These are phyloP conservation scores for Scopus umbretta DNA, from an alignment of 2,113 vertebrate species.

Conservation along the genomic window DNA sequence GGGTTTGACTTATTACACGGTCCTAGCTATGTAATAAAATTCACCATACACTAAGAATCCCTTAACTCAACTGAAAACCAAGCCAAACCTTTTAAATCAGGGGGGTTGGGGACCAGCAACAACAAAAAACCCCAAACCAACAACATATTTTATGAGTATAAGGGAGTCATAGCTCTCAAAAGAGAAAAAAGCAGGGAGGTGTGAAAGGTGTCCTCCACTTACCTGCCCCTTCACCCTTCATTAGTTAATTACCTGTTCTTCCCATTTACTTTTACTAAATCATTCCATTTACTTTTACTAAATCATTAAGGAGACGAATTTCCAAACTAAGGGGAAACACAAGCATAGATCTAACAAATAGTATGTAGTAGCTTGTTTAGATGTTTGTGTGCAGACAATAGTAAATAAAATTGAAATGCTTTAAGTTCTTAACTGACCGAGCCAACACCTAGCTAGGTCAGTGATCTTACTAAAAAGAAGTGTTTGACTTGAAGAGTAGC, in stretches of 20 bases:
- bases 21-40: neutral
- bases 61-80: neutral
- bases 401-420: neutral
- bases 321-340: neutral
- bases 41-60: neutral
- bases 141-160: neutral
- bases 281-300: neutral
- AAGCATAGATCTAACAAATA: neutral
- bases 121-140: neutral
- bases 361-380: neutral
- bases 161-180: neutral
- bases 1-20: neutral
- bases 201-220: neutral
- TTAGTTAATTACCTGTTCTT: neutral
- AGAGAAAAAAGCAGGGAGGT: neutral
- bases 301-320: neutral
- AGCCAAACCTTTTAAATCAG: neutral
- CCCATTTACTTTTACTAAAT: neutral
- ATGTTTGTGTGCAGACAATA: neutral
- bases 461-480: neutral
- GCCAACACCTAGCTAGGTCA: neutral
- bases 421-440: neutral
- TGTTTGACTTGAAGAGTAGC: neutral
- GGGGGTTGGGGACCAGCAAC: too few species aligned
- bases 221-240: neutral